Conservation (phyloP, 2,888 invertebrate genomes). For the Xestia c-nigrum region DNA sequence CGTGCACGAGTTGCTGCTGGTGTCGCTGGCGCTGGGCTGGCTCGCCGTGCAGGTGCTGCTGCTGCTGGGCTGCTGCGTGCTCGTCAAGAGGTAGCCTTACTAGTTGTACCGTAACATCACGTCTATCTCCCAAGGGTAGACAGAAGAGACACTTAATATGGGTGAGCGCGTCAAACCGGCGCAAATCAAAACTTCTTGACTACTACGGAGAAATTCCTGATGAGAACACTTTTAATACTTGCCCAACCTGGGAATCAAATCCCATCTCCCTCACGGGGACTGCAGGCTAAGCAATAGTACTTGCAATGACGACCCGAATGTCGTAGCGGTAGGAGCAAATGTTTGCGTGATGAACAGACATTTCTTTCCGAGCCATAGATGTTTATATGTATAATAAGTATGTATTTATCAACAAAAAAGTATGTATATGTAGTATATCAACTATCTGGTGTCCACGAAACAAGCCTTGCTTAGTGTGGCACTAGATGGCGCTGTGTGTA, state of each 20-base stretch:
- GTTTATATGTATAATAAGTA: too few species aligned
- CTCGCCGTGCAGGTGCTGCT: constrained; percentile 90
- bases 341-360: too few species aligned
- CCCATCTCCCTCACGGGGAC: background rate
- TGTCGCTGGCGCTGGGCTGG: constrained; percentile 92
- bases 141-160: background rate
- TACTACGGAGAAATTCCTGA: background rate
- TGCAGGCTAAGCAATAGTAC: background rate
- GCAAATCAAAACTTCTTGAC: background rate
- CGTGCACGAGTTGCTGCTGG: constrained; percentile 92
- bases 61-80: constrained; percentile 89
- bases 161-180: background rate
- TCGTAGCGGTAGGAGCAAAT: too few species aligned
- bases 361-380: too few species aligned
- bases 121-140: background rate
- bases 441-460: too few species aligned
- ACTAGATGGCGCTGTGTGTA: too few species aligned
- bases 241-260: background rate
- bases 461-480: too few species aligned
- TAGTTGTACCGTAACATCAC: background rate
- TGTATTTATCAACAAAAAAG: too few species aligned
- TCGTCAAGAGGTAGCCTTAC: constrained; percentile 87
- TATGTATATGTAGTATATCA: too few species aligned
- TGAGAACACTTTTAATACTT: background rate
- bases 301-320: background rate